Percentiles rank a stretch among this genome's conserved stretches.
Conservation (phyloP, 2,888 invertebrate species). For the Rhagium mordax region DNA sequence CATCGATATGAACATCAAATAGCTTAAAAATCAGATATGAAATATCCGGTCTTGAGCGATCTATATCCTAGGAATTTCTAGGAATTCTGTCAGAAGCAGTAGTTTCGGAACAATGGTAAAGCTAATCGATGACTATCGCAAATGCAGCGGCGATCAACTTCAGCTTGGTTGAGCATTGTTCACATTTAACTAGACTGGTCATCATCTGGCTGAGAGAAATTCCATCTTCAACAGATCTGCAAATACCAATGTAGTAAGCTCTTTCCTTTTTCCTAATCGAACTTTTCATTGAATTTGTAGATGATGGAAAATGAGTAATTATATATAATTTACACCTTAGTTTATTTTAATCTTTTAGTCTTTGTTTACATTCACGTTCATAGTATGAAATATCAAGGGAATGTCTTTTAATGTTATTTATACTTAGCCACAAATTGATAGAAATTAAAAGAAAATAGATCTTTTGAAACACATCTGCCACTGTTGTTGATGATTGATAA, state of each 20-base stretch:
- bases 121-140: conserved; percentile 40
- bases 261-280: not conserved
- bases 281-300: not conserved
- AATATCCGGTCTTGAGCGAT: conserved; percentile 7
- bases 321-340: too few species aligned
- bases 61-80: conserved; percentile 23
- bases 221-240: not conserved
- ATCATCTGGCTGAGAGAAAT: not conserved
- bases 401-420: too few species aligned
- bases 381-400: too few species aligned
- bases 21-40: not conserved
- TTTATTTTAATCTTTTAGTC: too few species aligned
- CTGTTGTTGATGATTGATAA: too few species aligned
- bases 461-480: too few species aligned
- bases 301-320: too few species aligned
- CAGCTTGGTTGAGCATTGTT: conserved; percentile 3
- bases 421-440: too few species aligned
- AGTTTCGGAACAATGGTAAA: conserved; percentile 39
- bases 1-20: not conserved
- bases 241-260: not conserved
- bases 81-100: conserved; percentile 41
- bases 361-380: too few species aligned
- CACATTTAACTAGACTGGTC: conserved; percentile 16
- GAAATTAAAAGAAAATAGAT: too few species aligned
- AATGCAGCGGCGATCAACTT: conserved; percentile 9